Base-by-base conservation (phyloP, 1,140 invertebrate species). In the Lepidurus couesii region DNA sequence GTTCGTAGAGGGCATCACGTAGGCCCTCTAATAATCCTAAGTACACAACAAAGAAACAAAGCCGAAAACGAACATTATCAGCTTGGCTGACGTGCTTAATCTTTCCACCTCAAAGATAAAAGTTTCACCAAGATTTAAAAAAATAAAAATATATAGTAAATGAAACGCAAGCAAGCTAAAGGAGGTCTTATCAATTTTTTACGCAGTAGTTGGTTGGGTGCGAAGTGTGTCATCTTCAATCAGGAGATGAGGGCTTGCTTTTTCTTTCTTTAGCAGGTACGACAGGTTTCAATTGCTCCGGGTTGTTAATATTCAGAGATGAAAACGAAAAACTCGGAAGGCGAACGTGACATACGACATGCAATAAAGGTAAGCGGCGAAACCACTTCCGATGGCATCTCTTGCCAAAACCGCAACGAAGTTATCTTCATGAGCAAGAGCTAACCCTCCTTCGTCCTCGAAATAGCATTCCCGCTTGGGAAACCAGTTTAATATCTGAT, bases 321-420 rank as follows among this genome's bases (percentile, higher is more conserved):
- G 34, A 4, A 34, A 34, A 34, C 34, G 34, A 34, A 34, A 34
- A 65, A 16, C 53, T 9, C 6, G 21, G 21, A 65, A 65, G 53
- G 53, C 53, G 53, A 65, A 65, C 53, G 53, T 65, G 53, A 65
- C 53, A 65, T 65, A 21, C 53, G 53, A 65, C 53, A 65, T 13
- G 53, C 53, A 65, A 65, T 65, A 65, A 65, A 65, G 53, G 53
- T 65, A 65, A 65, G n/a, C 53, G 53, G 53, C 1, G 24, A 65
- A 65, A 65, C n/a, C 53, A 65, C 53, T 65, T 65, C n/a, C 53
- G 53, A 65, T 65, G 13, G 21, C 53, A 65, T 13, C 53, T 65
- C 53, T 65, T 65, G 53, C 53, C 53, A 65, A 65, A 65, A 65
- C 53, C 53, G 13, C 7, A 13, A 65, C 53, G 6, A 10, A 65